Conservation (phyloP, 2,113 vertebrate species). For the Zosterops hypoxanthus region DNA sequence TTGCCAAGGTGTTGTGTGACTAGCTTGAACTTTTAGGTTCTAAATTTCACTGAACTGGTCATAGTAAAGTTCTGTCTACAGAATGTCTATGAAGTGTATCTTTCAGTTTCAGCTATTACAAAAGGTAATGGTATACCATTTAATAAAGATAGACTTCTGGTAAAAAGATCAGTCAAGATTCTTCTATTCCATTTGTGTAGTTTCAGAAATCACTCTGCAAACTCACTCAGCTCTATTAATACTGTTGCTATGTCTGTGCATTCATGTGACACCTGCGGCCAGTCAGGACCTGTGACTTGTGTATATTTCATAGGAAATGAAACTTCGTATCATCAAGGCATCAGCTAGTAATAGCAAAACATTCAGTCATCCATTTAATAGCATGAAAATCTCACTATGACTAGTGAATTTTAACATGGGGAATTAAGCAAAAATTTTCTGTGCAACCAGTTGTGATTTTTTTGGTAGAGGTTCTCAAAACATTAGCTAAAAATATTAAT, state of each 20-base stretch:
- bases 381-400: not conserved
- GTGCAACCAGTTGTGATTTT: not conserved
- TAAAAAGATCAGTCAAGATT: not conserved
- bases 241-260: not conserved
- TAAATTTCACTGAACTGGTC: not conserved
- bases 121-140: not conserved
- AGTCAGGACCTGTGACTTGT: not conserved
- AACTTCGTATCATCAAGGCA: not conserved
- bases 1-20: not conserved
- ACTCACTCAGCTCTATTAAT: not conserved
- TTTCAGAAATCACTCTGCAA: not conserved
- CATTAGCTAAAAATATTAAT: not conserved
- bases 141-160: not conserved
- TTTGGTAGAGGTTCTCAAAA: not conserved
- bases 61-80: not conserved
- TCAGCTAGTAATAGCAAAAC: not conserved
- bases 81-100: not conserved
- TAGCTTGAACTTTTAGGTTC: not conserved
- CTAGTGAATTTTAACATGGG: not conserved
- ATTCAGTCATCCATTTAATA: constrained; percentile 34
- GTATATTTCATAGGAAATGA: not conserved
- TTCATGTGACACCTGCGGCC: not conserved
- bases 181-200: not conserved
- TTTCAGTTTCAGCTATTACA: not conserved
- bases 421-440: not conserved